Base-by-base conservation (phyloP, 2,888 invertebrate genomes). In the Drosophila macrospina region DNA sequence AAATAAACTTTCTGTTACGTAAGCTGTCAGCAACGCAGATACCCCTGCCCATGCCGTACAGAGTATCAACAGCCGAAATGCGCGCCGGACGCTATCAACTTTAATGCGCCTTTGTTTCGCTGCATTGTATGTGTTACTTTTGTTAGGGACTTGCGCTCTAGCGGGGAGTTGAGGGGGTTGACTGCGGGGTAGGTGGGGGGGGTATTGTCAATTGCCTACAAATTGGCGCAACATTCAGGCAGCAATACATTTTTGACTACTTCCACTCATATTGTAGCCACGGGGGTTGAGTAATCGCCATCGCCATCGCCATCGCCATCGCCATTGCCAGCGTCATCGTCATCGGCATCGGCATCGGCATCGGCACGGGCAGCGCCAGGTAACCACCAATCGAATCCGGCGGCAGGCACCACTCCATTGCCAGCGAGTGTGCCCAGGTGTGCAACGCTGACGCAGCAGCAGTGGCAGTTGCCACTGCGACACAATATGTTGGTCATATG, bases 201-300 rank as follows among this genome's bases (percentile, higher is more conserved):
- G 37, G 32, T 10, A 55, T 79, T 80, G 82, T 82, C 80, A 80
- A 80, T 80, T 79, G 80, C 80, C 83, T 67, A 82, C 80, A 82
- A 80, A 80, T 80, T 80, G 77, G 74, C 74, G 78, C 81, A 79
- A 56, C 78, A 59, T 60, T 69, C 59, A 42, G 50, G 62, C 62
- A 57, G 73, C 73, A 64, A 77, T 74, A 57, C 66, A 66, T 70
- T 55, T 78, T 78, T 73, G 70, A 78, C 70, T 59, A 62, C 60
- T 73, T 69, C 47, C 71, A 76, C 41, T 61, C 70, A 62, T 59
- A 39, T 26, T 50, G 61, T 57, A 70, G 67, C 71, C 69, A 64
- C 72, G 54, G 74, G 83, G 85, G 81, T 86, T 85, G 89, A 81
- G 89, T 88, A 85, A 85, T 84, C 85, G 81, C 60, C 78, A 68